A percentile compares a stretch with the other conserved stretches of the same genome.
These are phyloP conservation scores for Tetranychus urticae DNA, from an alignment of 1,140 invertebrate species.

Conservation along the genomic window DNA sequence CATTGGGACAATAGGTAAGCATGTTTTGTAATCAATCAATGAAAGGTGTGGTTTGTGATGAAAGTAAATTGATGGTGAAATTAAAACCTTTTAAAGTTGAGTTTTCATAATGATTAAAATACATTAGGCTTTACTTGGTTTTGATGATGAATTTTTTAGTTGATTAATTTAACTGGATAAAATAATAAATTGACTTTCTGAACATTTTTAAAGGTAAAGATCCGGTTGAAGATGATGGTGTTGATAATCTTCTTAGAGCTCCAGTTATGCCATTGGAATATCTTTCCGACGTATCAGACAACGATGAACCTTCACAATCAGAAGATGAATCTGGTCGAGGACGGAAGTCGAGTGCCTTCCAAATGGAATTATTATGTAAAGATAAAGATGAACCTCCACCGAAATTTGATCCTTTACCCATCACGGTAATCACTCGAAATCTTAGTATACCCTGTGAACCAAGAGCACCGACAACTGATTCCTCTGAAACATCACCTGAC, in stretches of 20 bases:
- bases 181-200: too few species aligned
- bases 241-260: too few species aligned
- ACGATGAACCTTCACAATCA: neutral
- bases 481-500: neutral
- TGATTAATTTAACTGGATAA: too few species aligned
- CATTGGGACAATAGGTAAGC: too few species aligned
- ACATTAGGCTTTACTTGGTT: too few species aligned
- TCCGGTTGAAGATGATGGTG: too few species aligned
- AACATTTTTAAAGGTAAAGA: too few species aligned
- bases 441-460: neutral
- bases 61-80: too few species aligned
- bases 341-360: conserved; percentile 4
- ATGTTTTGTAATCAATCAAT: neutral
- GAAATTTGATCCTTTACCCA: neutral
- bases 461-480: neutral
- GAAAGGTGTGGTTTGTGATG: neutral
- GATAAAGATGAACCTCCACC: neutral
- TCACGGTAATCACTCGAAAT: neutral
- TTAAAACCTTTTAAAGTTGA: too few species aligned
- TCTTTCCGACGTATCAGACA: conserved; percentile 1
- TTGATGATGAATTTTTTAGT: too few species aligned
- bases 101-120: too few species aligned
- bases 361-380: neutral
- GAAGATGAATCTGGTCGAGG: neutral
- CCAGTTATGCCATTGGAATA: neutral